Evolutionary conservation across 2,113 vertebrate genomes (phyloP), one percentile per base, ranked within the genome.

Genomic region (Cephalopholis sonnerati): DNA sequence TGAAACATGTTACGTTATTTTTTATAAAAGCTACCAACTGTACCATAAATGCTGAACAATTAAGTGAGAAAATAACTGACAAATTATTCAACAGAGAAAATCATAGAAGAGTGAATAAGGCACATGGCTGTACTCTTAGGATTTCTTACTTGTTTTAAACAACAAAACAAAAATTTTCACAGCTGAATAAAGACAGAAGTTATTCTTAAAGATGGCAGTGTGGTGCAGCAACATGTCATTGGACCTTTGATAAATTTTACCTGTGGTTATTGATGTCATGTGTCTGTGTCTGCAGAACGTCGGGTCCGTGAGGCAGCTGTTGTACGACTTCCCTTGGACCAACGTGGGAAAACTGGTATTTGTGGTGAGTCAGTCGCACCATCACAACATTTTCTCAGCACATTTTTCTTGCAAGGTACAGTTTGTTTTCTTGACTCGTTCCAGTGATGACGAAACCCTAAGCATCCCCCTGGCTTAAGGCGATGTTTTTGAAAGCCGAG

Each of bases 241-340:
- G n/a, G 54, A 29, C 41, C 15, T 48, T 48, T 29, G 22, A 18
- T 57, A 17, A 13, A 18, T 54, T 57, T 41, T 54, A 32, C 51
- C 32, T 79, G 22, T 59, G 11, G 7, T 53, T 8, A 32, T 1
- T 79, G 6, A 44, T 27, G 48, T 59, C 15, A n/a, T 48, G 7
- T 41, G 41, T 89, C 3, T 83, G 27, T 84, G 50, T 7, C 85
- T 89, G 62, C 95, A 99, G 98, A 98, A 98, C 79, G 85, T 96
- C 57, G 97, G 97, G 5, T 96, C 97, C 16, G 98, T 98, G 63
- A 96, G 96, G 87, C 97, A 99, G 74, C 96, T 99, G 76, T 90
- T 99, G 78, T 99, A 97, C 0, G 98, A 99, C 88, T 99, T 99
- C 83, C 98, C 98, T 0, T 99, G 98, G 98, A 99, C 97, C 59